These are phyloP conservation scores for Tachycineta bicolor DNA, from an alignment of 2,113 vertebrate genomes.

Conservation along the genomic window DNA sequence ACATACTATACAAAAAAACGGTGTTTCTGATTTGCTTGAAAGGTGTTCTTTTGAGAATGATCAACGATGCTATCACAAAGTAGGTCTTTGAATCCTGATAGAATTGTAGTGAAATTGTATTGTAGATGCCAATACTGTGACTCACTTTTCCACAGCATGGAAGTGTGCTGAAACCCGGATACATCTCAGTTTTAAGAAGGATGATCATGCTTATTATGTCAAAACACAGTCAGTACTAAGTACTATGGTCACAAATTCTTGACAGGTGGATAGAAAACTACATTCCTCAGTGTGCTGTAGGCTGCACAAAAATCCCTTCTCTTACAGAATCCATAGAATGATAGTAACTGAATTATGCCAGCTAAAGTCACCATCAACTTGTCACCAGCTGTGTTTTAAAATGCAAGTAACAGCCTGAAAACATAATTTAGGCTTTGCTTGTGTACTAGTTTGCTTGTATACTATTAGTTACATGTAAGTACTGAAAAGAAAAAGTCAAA, in stretches of 20 bases:
- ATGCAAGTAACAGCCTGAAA: neutral
- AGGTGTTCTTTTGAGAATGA: neutral
- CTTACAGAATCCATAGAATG: neutral
- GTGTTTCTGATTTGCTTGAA: neutral
- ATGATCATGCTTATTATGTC: neutral
- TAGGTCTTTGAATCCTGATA: neutral
- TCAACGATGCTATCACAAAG: neutral
- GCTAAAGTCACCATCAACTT: neutral
- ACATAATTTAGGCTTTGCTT: neutral
- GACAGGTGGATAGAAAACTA: slow-evolving; percentile 4
- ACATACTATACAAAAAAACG: neutral
- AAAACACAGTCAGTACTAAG: slow-evolving; percentile 39
- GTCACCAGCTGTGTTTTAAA: neutral
- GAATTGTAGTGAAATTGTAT: neutral
- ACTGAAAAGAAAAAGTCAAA: neutral
- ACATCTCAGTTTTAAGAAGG: neutral
- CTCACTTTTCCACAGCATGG: neutral
- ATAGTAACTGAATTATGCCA: neutral
- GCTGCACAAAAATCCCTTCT: neutral
- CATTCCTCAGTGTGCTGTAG: neutral
- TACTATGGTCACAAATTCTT: slow-evolving; percentile 17
- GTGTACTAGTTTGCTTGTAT: neutral
- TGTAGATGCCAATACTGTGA: neutral
- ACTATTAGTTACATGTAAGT: neutral
- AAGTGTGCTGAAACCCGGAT: neutral